Conservation (phyloP, 1,140 invertebrate species). For the Halictus rubicundus region DNA sequence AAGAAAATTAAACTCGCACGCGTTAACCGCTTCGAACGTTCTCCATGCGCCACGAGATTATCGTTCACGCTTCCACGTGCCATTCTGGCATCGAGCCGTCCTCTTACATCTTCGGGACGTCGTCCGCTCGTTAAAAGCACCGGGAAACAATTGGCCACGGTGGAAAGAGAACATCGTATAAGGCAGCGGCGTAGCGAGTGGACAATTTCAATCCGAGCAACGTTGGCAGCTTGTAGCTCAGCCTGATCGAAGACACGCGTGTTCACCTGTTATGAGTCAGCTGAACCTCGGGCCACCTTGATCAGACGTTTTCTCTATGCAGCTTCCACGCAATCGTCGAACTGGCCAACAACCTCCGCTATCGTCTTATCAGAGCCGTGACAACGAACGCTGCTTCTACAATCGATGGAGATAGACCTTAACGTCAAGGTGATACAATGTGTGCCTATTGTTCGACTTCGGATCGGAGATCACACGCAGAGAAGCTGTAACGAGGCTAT, state of each 20-base stretch:
- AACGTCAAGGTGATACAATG: constrained; percentile 2
- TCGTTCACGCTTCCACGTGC: constrained; percentile 15
- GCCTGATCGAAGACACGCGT: constrained; percentile 43
- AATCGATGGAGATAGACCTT: constrained; percentile 31
- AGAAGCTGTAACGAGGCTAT: too few relatives aligned
- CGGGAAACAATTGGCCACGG: constrained; percentile 23
- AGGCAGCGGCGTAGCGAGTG: not conserved
- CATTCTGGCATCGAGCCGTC: constrained; percentile 14
- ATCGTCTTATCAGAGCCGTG: constrained; percentile 27
- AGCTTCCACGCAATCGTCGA: constrained; percentile 36
- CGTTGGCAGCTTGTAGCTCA: not conserved
- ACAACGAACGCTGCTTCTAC: constrained; percentile 32
- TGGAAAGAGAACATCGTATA: not conserved
- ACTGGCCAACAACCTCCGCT: constrained; percentile 50
- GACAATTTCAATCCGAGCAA: constrained; percentile 34
- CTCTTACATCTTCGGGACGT: not conserved
- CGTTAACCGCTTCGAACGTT: not conserved
- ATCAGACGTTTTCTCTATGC: constrained; percentile 30
- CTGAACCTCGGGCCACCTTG: constrained; percentile 46
- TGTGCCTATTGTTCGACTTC: not conserved
- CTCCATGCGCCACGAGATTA: not conserved
- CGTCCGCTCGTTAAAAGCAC: constrained; percentile 8
- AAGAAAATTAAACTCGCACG: not conserved
- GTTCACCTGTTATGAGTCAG: constrained; percentile 64
- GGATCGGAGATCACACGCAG: too few relatives aligned